phyloP scores from a whole-genome alignment of 2,113 vertebrate species.

The Tragelaphus imberbis region DNA sequence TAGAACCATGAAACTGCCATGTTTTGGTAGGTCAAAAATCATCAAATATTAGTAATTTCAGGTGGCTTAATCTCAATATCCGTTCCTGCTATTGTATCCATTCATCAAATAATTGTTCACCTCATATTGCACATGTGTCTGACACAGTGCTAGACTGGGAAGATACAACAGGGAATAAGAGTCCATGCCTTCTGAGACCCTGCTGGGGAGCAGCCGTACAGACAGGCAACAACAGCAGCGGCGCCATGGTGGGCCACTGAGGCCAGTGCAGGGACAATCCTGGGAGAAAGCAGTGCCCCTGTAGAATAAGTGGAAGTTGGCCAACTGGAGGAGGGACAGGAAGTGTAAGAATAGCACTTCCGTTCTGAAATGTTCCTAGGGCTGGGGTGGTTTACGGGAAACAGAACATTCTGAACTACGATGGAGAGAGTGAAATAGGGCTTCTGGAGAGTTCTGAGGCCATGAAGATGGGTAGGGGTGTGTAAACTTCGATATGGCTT shows the following conservation, averaged over 20 bases:
- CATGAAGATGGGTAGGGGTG: not conserved
- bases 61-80: not conserved
- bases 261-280: not conserved
- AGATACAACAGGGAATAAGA: not conserved
- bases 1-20: not conserved
- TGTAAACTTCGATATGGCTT: accelerated
- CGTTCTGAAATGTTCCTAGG: not conserved
- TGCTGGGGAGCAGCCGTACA: not conserved
- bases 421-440: not conserved
- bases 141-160: too few species aligned
- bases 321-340: not conserved
- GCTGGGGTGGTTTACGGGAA: too few species aligned
- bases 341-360: not conserved
- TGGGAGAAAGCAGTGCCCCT: not conserved
- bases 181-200: not conserved
- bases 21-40: not conserved
- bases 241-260: accelerated
- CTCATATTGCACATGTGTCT: accelerated
- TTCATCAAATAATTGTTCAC: not conserved
- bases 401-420: not conserved
- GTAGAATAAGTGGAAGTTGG: not conserved
- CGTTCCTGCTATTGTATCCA: not conserved
- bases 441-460: not conserved
- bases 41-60: not conserved
- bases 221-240: not conserved